Evolutionary conservation across 1,140 invertebrate genomes (phyloP), one percentile per base, ranked within the genome.

Genomic region (Scaptomyza pallida): DNA sequence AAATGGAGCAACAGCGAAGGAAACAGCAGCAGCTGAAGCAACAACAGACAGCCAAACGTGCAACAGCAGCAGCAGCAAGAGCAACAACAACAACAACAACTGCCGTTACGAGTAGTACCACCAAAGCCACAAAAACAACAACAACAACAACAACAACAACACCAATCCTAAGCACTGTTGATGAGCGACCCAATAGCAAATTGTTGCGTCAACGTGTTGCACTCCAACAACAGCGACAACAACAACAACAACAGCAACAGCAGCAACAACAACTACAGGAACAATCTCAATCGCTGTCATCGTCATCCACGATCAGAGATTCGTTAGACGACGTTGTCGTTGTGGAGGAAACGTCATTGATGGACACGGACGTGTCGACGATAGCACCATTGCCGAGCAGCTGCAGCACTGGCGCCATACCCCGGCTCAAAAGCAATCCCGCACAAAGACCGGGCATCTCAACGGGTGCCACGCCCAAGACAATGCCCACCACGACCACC

Each of bases 91-190:
- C 68, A 72, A 69, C 60, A 65, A 78, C 62, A 89, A 88, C 78
- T 89, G 83, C 78, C 78, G 79, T 89, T 73, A 89, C 86, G 77
- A 89, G 76, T 89, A 85, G 76, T 86, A 89, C 88, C 77, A 85
- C 76, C 79, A 89, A 89, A 73, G 72, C 59, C 47, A 65, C 72
- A 59, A 48, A 21, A 69, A 40, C 48, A 70, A 33, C 71, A 41
- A 48, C 54, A 64, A 52, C 59, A 30, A 30, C 26, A 30, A 9
- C 37, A 75, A 57, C 62, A 62, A 19, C 72, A 37, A 55, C 64
- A 35, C 59, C 62, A 62, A 43, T 64, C 6, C 41, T 80, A 40
- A 76, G 72, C 57, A 80, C 75, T 9, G 79, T 82, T 5, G 79
- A 82, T 23, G 63, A 72, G 68, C 65, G 52, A 60, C 79, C 78